Evolutionary conservation across 2,797 vertebrate genomes (phyloP).

Genomic region (Melanotaenia pygmaea): DNA sequence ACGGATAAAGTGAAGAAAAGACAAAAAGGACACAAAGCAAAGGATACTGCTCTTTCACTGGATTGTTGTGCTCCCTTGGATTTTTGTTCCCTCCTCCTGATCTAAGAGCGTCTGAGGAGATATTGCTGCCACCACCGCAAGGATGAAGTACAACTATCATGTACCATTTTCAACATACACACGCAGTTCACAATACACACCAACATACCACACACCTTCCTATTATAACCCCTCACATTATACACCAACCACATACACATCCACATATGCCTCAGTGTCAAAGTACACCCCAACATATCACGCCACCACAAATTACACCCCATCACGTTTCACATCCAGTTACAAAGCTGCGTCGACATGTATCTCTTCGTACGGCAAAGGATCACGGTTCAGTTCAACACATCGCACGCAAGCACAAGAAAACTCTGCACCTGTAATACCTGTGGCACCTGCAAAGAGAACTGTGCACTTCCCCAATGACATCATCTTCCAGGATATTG

Average conservation of each 20-base stretch:
- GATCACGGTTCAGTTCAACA: slow-evolving; percentile 62
- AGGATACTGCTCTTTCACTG: slow-evolving; percentile 60
- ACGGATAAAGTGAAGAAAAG: slow-evolving; percentile 51
- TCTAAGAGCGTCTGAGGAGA: slow-evolving; percentile 54
- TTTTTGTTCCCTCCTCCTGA: slow-evolving; percentile 61
- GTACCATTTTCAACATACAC: slow-evolving; percentile 77
- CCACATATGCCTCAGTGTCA: slow-evolving; percentile 57
- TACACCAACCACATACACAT: slow-evolving; percentile 62
- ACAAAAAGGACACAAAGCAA: slow-evolving; percentile 43
- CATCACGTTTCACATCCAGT: slow-evolving; percentile 55
- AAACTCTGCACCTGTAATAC: slow-evolving; percentile 58
- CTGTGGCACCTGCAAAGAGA: slow-evolving; percentile 74
- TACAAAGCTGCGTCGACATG: slow-evolving; percentile 67
- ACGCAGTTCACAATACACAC: slow-evolving; percentile 74
- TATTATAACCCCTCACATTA: slow-evolving; percentile 67
- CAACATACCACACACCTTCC: slow-evolving; percentile 64
- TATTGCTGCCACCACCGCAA: slow-evolving; percentile 57
- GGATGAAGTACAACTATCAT: slow-evolving; percentile 88
- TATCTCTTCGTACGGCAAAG: slow-evolving; percentile 72
- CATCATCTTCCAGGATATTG: slow-evolving; percentile 92
- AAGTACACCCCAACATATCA: slow-evolving; percentile 72
- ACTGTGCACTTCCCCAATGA: slow-evolving; percentile 93
- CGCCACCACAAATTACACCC: slow-evolving; percentile 62
- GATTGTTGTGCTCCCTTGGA: slow-evolving; percentile 52
- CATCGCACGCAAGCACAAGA: slow-evolving; percentile 44